These are phyloP conservation scores for Megalonaias nervosa DNA, from an alignment of 1,140 invertebrate genomes.

Conservation along the genomic window DNA sequence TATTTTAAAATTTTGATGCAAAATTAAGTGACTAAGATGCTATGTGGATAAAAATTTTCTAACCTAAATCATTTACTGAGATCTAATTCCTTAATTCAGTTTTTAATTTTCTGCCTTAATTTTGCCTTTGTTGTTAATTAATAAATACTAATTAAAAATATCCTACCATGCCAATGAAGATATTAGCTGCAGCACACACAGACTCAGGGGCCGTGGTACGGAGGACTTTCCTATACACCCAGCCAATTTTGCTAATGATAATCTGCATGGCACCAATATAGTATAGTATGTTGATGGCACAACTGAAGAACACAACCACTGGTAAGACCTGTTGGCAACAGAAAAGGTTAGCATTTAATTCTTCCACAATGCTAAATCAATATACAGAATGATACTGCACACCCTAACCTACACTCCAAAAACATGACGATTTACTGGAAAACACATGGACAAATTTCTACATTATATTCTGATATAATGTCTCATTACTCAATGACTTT, in stretches of 20 bases:
- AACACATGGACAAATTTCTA: too few species aligned
- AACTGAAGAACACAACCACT: slow-evolving; percentile 66
- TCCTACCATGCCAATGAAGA: slow-evolving; percentile 68
- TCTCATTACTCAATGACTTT: too few species aligned
- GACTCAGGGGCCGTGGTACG: slow-evolving; percentile 66
- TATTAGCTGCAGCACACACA: slow-evolving; percentile 68
- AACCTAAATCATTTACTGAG: background rate
- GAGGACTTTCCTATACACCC: slow-evolving; percentile 55
- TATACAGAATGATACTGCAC: too few species aligned
- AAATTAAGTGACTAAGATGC: background rate
- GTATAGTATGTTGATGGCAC: slow-evolving; percentile 63
- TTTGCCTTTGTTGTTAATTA: too few species aligned
- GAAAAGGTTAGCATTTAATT: background rate
- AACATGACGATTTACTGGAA: too few species aligned
- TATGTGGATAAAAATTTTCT: background rate
- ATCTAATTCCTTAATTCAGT: background rate
- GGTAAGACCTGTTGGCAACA: slow-evolving; percentile 58
- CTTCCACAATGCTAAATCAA: background rate
- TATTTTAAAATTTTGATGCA: background rate
- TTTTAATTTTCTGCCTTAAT: background rate
- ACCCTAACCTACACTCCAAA: too few species aligned
- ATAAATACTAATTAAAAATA: background rate
- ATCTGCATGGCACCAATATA: slow-evolving; percentile 68
- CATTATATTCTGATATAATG: too few species aligned
- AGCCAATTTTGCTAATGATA: slow-evolving; percentile 54